Evolutionary conservation across 2,888 invertebrate genomes (phyloP), one percentile per base, ranked within the genome.

Genomic region (Orthosia incerta): DNA sequence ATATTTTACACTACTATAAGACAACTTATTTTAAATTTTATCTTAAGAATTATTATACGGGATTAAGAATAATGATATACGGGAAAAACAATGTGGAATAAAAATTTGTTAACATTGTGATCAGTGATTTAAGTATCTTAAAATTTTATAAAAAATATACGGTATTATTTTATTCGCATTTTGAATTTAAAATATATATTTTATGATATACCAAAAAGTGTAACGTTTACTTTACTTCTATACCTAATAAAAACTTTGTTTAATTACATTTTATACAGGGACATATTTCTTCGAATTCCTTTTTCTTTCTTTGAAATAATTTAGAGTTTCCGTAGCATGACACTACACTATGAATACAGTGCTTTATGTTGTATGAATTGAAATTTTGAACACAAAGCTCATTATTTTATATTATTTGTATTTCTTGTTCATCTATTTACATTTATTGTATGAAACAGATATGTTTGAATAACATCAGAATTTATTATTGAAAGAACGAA

Each of bases 81-180:
- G 9, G 39, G 39, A 7, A 39, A 13, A 55, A 20, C 15, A 23
- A 68, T 16, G 26, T 69, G n/a, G 16, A 67, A 3, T 69, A 26
- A n/a, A 23, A 26, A 16, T n/a, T 69, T 2, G 53, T 57, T 20
- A 74, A 55, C 13, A 23, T 26, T 65, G 53, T 39, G 13, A 50
- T 55, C n/a, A 72, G 46, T 62, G 51, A 74, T 61, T 23, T 4
- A 53, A 55, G 39, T 55, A 75, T 48, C 9, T 13, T n/a, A n/a
- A n/a, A n/a, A 73, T 23, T 16, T n/a, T 15, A 39, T 55, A 20
- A 48, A 3, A 26, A 46, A 45, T 16, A 61, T 11, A n/a, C 31
- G 51, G 12, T 63, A 39, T 55, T 20, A 20, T 23, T 51, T 53
- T n/a, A 31, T 72, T n/a, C 46, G 13, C 16, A 16, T 13, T 23